Evolutionary conservation across 2,888 invertebrate species (phyloP).

Genomic region (Notodonta dromedarius): DNA sequence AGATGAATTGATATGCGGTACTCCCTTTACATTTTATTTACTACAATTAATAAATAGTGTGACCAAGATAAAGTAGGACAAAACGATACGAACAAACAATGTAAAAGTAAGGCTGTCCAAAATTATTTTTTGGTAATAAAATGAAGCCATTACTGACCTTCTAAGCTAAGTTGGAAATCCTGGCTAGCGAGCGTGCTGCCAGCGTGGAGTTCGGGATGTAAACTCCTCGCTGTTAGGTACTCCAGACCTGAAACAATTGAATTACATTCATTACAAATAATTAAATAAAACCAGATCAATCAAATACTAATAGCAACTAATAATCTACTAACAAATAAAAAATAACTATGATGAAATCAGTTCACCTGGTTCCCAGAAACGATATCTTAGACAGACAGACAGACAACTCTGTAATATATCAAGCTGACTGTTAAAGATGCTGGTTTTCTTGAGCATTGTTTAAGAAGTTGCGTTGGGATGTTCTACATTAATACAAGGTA

Average conservation of each 20-base stretch:
- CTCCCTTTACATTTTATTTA: background rate
- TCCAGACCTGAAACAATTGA: constrained; percentile 72
- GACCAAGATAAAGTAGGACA: too few species aligned
- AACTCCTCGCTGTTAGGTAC: constrained; percentile 77
- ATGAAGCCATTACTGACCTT: constrained; percentile 85
- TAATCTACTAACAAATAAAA: background rate
- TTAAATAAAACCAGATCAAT: background rate
- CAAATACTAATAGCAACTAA: too few species aligned
- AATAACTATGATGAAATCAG: background rate
- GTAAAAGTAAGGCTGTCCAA: too few species aligned
- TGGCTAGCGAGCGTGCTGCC: constrained; percentile 91
- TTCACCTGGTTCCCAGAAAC: background rate
- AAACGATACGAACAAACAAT: too few species aligned
- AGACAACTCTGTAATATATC: too few species aligned
- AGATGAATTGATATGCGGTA: background rate
- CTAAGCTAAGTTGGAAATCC: constrained; percentile 95
- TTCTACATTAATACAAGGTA: background rate
- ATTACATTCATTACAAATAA: constrained; percentile 1
- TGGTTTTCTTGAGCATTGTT: too few species aligned
- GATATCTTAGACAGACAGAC: too few species aligned
- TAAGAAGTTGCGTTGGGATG: too few species aligned
- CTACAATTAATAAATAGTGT: background rate
- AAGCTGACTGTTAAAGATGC: too few species aligned
- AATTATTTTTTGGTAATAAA: background rate
- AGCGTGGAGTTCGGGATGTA: constrained; percentile 85